Evolutionary conservation across 2,113 vertebrate species (phyloP).

Genomic region (Solea senegalensis): DNA sequence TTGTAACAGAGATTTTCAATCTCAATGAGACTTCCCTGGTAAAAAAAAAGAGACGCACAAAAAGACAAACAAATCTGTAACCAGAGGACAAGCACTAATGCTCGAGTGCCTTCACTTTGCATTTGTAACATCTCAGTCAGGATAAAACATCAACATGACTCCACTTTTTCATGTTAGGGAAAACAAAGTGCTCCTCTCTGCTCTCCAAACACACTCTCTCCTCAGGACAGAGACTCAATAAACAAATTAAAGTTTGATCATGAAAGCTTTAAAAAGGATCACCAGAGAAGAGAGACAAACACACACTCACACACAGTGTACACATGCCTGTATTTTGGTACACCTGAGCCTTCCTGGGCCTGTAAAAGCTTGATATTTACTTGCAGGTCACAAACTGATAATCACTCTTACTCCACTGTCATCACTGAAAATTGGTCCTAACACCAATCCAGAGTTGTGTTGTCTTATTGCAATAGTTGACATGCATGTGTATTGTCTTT

Average conservation of each 20-base stretch:
- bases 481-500: no score
- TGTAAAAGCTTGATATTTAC: no score
- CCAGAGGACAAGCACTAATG: constrained; percentile 6
- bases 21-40: no score
- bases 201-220: constrained; percentile 20
- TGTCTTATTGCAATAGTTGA: no score
- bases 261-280: constrained; percentile 3
- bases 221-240: constrained; percentile 34
- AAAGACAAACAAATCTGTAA: background rate
- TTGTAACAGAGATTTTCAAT: no score
- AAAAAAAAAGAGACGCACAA: background rate
- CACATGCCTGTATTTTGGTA: no score
- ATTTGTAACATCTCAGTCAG: constrained; percentile 21
- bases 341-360: no score
- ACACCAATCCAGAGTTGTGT: no score
- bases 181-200: constrained; percentile 18
- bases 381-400: no score
- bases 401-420: no score
- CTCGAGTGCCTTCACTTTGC: background rate
- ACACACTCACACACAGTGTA: no score
- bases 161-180: background rate
- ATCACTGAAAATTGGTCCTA: no score
- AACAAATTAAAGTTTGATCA: constrained; percentile 63
- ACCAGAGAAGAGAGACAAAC: background rate
- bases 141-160: constrained; percentile 22